Evolutionary conservation across 2,113 vertebrate genomes (phyloP).

Genomic region (Columbina picui): DNA sequence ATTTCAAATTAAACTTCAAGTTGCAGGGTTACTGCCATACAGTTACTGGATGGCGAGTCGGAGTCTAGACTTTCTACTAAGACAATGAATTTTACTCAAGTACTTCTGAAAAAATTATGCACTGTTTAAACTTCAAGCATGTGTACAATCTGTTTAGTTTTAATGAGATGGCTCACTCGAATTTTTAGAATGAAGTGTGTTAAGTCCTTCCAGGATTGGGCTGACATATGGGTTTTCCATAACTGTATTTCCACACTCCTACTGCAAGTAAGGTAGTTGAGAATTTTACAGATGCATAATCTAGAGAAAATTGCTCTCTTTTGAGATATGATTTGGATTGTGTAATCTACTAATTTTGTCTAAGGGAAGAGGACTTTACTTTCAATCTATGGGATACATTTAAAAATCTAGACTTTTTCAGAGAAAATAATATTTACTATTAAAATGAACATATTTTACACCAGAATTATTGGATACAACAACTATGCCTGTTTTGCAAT

Average conservation of each 20-base stretch:
- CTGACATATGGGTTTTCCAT: not conserved
- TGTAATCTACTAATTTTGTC: not conserved
- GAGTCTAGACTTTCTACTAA: not conserved
- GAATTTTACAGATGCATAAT: not conserved
- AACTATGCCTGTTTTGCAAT: not conserved
- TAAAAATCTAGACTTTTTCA: not conserved
- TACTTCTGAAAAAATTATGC: not conserved
- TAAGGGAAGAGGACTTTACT: not conserved
- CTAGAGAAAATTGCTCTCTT: not conserved
- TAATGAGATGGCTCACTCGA: not conserved
- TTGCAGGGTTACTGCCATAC: not conserved
- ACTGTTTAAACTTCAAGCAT: not conserved
- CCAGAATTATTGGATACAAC: not conserved
- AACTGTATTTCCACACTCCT: not conserved
- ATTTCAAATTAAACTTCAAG: not conserved
- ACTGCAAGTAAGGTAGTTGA: not conserved
- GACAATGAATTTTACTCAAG: not conserved
- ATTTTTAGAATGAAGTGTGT: not conserved
- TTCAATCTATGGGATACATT: not conserved
- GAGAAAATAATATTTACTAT: not conserved
- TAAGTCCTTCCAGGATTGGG: not conserved
- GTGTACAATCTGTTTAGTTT: not conserved
- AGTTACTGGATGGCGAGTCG: not conserved
- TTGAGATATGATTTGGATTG: not conserved
- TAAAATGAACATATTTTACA: not conserved